Evolutionary conservation across 37 sponge, comb jelly and placozoan species (phyloP).

Genomic region (Spongilla lacustris): DNA sequence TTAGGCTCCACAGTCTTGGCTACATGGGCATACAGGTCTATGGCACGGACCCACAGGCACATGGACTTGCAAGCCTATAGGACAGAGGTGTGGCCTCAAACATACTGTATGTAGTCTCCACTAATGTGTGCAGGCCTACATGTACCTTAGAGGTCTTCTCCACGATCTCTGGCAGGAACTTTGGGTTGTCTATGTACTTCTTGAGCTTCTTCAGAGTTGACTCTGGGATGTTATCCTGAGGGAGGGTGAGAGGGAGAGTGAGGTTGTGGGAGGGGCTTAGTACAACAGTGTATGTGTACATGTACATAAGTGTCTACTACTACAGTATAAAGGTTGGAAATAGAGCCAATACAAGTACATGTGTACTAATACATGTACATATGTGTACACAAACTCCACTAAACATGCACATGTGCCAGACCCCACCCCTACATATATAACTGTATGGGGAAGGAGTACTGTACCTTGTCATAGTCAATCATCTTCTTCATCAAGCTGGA

Average conservation of each 20-base stretch:
- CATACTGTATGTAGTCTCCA: too few species aligned
- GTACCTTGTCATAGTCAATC: slow-evolving; percentile 94
- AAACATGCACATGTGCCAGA: too few species aligned
- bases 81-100: too few species aligned
- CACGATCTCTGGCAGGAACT: slow-evolving; percentile 91
- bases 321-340: slow-evolving; percentile 7
- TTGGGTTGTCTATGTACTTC: slow-evolving; percentile 98
- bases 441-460: too few species aligned
- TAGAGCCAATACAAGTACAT: not conserved
- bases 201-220: slow-evolving; percentile 90
- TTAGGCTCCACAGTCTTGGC: slow-evolving; percentile 97
- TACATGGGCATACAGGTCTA: slow-evolving; percentile 93
- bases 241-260: not conserved
- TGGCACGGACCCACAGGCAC: slow-evolving; percentile 97
- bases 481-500: slow-evolving; percentile 86
- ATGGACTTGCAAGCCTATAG: slow-evolving; percentile 94
- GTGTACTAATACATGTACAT: not conserved
- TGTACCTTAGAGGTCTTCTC: slow-evolving; percentile 86
- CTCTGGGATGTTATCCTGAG: slow-evolving; percentile 94
- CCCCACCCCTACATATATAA: too few species aligned
- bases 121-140: slow-evolving; percentile 93
- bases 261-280: not conserved
- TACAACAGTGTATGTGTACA: not conserved
- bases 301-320: not conserved
- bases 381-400: not conserved